Evolutionary conservation across 2,888 invertebrate species (phyloP).

Genomic region (Tinea pellionella): DNA sequence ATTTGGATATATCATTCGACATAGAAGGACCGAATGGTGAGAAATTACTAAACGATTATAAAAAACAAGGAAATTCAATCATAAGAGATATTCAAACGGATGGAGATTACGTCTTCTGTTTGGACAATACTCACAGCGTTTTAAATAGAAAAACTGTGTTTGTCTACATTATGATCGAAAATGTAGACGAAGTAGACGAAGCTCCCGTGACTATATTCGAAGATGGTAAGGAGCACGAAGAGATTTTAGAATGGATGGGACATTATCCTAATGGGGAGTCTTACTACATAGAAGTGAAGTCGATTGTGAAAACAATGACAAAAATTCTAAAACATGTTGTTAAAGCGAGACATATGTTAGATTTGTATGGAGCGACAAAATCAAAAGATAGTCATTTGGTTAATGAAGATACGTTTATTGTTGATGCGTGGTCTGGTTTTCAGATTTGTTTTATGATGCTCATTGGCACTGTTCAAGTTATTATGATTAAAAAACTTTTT

Average conservation of each 20-base stretch:
- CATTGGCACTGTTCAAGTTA: conserved; percentile 81
- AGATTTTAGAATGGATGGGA: conserved; percentile 46
- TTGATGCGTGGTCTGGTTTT: conserved; percentile 82
- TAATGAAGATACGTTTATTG: conserved; percentile 82
- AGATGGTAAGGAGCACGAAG: conserved; percentile 35
- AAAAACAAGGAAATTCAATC: conserved; percentile 76
- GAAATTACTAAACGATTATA: conserved; percentile 73
- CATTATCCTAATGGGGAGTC: conserved; percentile 29
- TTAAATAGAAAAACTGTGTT: conserved; percentile 85
- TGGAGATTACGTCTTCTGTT: conserved; percentile 86
- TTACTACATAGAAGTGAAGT: conserved; percentile 53
- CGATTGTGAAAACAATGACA: conserved; percentile 73
- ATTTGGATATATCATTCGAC: conserved; percentile 84
- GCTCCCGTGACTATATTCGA: conserved; percentile 26
- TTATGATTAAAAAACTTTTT: conserved; percentile 76
- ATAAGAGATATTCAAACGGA: conserved; percentile 67
- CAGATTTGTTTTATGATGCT: conserved; percentile 79
- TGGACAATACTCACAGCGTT: conserved; percentile 86
- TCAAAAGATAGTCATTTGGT: conserved; percentile 85
- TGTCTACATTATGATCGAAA: conserved; percentile 78
- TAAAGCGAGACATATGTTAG: conserved; percentile 74
- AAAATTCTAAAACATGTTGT: conserved; percentile 72
- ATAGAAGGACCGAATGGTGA: conserved; percentile 73
- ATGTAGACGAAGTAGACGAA: conserved; percentile 38
- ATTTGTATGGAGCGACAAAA: conserved; percentile 77